phyloP scores from a whole-genome alignment of 2,888 invertebrate genomes.

The Napeogenes sylphis region DNA sequence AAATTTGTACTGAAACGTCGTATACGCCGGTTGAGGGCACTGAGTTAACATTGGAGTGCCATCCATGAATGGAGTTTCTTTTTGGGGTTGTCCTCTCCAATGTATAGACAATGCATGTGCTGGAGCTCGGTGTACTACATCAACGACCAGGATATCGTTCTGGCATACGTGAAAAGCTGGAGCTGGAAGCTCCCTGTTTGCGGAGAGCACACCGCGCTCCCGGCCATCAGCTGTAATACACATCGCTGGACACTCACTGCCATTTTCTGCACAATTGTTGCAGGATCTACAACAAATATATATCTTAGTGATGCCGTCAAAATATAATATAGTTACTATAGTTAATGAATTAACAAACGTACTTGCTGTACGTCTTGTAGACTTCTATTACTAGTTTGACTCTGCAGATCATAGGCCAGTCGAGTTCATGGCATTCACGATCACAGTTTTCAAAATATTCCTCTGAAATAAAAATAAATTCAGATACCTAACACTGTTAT shows the following conservation, averaged over 20 bases:
- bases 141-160: slow-evolving; percentile 86
- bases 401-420: slow-evolving; percentile 88
- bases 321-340: not conserved
- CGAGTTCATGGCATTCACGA: slow-evolving; percentile 85
- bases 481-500: not conserved
- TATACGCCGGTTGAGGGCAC: slow-evolving; percentile 85
- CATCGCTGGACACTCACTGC: slow-evolving; percentile 77
- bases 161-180: slow-evolving; percentile 82
- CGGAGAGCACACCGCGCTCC: slow-evolving; percentile 80
- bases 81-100: slow-evolving; percentile 87
- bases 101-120: slow-evolving; percentile 85
- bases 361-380: slow-evolving; percentile 84
- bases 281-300: slow-evolving; percentile 72
- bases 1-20: slow-evolving; percentile 87
- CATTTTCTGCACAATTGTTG: slow-evolving; percentile 80
- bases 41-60: slow-evolving; percentile 88
- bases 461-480: slow-evolving; percentile 74
- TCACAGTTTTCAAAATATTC: slow-evolving; percentile 85
- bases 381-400: slow-evolving; percentile 85
- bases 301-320: too few relatives aligned
- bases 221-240: slow-evolving; percentile 83
- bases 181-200: slow-evolving; percentile 82
- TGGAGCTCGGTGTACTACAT: slow-evolving; percentile 84
- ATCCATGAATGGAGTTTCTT: slow-evolving; percentile 85
- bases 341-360: slow-evolving; percentile 45